Base-by-base conservation (phyloP, 2,113 vertebrate genomes). In the Ceuthmochares aereus region DNA sequence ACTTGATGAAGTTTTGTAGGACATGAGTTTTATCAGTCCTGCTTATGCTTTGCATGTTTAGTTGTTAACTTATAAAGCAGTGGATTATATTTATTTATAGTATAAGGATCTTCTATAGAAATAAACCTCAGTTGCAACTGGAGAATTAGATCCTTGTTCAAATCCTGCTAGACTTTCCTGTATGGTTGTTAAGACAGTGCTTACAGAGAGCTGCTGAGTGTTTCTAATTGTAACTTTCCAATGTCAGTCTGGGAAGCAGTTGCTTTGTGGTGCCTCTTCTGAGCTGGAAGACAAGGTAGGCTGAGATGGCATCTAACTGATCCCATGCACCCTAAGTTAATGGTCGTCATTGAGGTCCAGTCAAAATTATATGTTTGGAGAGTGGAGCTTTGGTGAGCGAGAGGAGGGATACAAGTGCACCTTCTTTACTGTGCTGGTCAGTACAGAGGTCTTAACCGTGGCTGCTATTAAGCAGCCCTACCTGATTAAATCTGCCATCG, bases 71-170 rank as follows among this genome's bases (percentile, higher is more conserved):
- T 52, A 69, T 90, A 36, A 74, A 76, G 30, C 1, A 1, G 12
- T 73, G 30, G 40, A 23, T 87, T 94, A 43, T 64, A 43, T 18
- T 85, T 84, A 43, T 8, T 64, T 86, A 23, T 30, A 49, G 27
- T 29, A 6, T 42, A 54, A 73, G 42, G 64, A 52, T 75, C 32
- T 77, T 77, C 34, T 81, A 40, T 54, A 74, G 76, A 51, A 92
- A 62, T 84, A 77, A 92, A 69, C 32, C 34, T 88, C 52, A 45
- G 51, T 67, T 93, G n/a, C 37, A 89, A 69, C 58, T 73, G 84
- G 55, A 91, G 84, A 93, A 23, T 27, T 77, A 64, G 12, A 42
- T 95, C 80, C 29, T 87, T 87, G 73, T 91, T 93, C 56, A 63
- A 51, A 42, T 87, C 25, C 73, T 74, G 22, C 47, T 78, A 1